phyloP scores from a whole-genome alignment of 1,140 invertebrate species.

The Rhyacophila brunnea region DNA sequence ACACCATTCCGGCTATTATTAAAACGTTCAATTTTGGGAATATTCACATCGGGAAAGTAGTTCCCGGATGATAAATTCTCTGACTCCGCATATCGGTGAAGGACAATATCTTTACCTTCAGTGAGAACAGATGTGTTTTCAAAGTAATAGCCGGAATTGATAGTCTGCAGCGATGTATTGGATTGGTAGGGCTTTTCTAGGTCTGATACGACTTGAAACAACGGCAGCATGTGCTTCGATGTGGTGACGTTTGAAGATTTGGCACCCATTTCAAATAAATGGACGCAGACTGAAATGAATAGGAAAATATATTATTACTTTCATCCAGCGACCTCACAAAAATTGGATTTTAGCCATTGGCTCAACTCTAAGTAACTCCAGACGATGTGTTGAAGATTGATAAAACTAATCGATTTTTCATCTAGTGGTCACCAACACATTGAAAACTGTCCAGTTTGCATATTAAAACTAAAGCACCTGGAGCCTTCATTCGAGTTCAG shows the following conservation, averaged over 20 bases:
- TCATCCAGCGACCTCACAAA: too few species aligned
- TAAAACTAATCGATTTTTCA: too few species aligned
- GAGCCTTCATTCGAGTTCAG: too few species aligned
- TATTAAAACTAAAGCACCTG: too few species aligned
- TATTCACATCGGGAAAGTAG: neutral
- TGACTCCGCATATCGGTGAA: conserved; percentile 2
- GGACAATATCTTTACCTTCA: conserved; percentile 5
- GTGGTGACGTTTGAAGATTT: conserved; percentile 27
- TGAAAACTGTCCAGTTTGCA: too few species aligned
- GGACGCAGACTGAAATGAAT: neutral
- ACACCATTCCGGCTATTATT: neutral
- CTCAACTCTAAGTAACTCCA: too few species aligned
- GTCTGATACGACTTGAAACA: conserved; percentile 35
- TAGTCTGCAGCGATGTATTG: conserved; percentile 21
- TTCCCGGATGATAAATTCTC: neutral
- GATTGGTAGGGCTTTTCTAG: conserved; percentile 19
- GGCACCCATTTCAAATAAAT: conserved; percentile 21
- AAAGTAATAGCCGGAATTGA: conserved; percentile 16
- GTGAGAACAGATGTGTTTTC: conserved; percentile 18
- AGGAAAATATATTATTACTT: too few species aligned
- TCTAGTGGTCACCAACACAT: too few species aligned
- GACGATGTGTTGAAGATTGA: too few species aligned
- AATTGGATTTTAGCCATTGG: too few species aligned
- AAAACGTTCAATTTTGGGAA: neutral
- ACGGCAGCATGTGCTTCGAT: conserved; percentile 29